A percentile compares a stretch with the other conserved stretches of the same genome.
phyloP scores from a whole-genome alignment of 2,797 vertebrate genomes.

The Cheirogaleus major region DNA sequence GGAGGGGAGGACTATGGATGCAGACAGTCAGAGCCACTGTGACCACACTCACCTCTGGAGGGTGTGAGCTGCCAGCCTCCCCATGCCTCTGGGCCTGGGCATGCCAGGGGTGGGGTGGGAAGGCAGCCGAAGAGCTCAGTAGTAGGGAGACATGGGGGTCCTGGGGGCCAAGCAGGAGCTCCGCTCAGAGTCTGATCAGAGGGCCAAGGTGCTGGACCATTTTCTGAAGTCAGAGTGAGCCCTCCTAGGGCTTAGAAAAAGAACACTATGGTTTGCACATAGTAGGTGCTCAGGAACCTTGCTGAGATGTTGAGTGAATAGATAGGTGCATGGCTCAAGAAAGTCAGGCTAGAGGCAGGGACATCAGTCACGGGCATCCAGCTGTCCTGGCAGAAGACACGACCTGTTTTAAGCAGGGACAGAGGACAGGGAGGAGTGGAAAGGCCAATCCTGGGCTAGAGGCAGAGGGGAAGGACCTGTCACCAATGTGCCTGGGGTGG shows the following conservation, averaged over 20 bases:
- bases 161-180: background rate
- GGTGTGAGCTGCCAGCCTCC: background rate
- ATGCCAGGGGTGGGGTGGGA: fast-evolving
- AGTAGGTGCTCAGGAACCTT: background rate
- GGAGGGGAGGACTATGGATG: background rate
- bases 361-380: background rate
- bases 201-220: background rate
- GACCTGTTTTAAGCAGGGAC: background rate
- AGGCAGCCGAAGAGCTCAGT: background rate
- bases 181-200: background rate
- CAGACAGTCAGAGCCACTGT: background rate
- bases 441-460: background rate
- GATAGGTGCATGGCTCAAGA: background rate
- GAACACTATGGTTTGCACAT: background rate
- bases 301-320: background rate
- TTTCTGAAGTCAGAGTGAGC: background rate
- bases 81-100: background rate
- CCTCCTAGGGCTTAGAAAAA: background rate
- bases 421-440: background rate
- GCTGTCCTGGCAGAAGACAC: background rate
- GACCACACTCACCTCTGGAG: background rate
- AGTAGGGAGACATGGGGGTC: background rate
- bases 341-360: background rate
- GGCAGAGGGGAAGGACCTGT: background rate
- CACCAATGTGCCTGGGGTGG: background rate